Conservation (phyloP, 2,113 vertebrate species). For the Panurus biarmicus region DNA sequence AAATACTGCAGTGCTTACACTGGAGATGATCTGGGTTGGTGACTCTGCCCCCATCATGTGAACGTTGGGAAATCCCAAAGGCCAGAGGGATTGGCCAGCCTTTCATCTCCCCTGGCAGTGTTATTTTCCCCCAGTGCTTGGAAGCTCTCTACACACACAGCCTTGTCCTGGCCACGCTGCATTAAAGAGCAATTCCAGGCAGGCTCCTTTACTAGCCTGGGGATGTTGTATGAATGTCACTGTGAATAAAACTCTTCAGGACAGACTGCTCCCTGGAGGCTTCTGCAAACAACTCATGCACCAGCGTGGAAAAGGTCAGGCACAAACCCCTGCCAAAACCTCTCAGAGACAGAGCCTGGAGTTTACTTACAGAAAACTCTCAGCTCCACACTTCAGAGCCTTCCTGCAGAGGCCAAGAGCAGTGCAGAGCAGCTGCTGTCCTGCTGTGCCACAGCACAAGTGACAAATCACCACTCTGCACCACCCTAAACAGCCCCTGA, state of each 20-base stretch:
- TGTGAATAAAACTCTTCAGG: slow-evolving; percentile 25
- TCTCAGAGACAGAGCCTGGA: neutral
- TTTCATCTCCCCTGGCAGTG: neutral
- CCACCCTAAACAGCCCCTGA: neutral
- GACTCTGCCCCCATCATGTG: neutral
- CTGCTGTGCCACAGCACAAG: neutral
- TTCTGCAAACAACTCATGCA: neutral
- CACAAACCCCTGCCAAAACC: neutral
- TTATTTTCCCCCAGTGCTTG: neutral
- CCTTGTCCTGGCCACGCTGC: neutral
- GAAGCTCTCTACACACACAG: neutral
- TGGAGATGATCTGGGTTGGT: neutral
- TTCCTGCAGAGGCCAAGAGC: neutral
- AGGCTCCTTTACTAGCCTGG: neutral
- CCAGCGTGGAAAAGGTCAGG: slow-evolving; percentile 28
- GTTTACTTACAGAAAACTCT: neutral
- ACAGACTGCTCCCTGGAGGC: slow-evolving; percentile 3
- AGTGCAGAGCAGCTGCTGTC: neutral
- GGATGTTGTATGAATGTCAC: neutral
- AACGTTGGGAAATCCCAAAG: neutral
- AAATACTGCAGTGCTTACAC: neutral
- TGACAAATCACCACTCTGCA: neutral
- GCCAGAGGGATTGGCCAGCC: neutral
- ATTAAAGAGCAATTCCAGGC: neutral
- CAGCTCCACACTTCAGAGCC: neutral